phyloP scores from a whole-genome alignment of 2,797 vertebrate species.

The Epinephelus awoara region DNA sequence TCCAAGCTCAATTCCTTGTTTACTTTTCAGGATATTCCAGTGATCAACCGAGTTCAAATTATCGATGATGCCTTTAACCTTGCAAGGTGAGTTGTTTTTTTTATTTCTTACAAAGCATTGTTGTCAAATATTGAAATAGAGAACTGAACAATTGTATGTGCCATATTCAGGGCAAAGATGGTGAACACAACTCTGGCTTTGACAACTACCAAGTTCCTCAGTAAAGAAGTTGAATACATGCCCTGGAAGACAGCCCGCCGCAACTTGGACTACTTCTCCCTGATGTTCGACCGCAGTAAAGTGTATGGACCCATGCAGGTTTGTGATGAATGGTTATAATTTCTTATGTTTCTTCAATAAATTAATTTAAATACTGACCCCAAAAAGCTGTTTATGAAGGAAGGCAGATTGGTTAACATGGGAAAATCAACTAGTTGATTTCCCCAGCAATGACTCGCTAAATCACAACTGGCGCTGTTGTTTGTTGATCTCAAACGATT shows the following conservation, averaged over 20 bases:
- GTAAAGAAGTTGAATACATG: constrained; percentile 85
- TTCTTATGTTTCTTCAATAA: neutral
- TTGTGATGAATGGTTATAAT: constrained; percentile 19
- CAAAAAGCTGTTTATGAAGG: neutral
- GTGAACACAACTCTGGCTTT: constrained; percentile 87
- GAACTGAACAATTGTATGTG: neutral
- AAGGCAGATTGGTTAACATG: neutral
- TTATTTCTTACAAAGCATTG: neutral
- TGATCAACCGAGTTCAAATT: constrained; percentile 93
- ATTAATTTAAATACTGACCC: neutral
- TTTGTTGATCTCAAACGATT: too few species aligned
- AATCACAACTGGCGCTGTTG: too few species aligned
- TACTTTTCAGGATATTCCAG: constrained; percentile 86
- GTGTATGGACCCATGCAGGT: constrained; percentile 93
- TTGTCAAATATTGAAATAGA: neutral
- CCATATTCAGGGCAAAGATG: constrained; percentile 81
- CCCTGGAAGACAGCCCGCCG: constrained; percentile 88
- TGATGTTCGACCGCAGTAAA: constrained; percentile 93
- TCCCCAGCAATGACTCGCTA: too few species aligned
- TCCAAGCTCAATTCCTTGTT: neutral
- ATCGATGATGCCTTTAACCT: constrained; percentile 93
- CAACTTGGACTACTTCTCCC: constrained; percentile 87
- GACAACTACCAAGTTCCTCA: constrained; percentile 89
- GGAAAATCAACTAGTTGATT: too few species aligned
- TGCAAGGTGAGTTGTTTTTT: constrained; percentile 86